Conservation (phyloP, 2,113 vertebrate species). For the Odontophorus gujanensis region DNA sequence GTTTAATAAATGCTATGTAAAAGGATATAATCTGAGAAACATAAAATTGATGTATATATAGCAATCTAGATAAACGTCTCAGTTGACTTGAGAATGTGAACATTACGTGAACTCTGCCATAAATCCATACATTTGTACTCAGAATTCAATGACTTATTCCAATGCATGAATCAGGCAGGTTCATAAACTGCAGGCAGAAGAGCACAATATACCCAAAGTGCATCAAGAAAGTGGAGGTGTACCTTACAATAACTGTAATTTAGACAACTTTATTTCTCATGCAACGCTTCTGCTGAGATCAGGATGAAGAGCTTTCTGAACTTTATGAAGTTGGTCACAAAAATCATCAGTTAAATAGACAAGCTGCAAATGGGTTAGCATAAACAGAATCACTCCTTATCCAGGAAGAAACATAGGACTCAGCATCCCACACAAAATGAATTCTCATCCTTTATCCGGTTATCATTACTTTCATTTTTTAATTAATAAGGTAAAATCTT, state of each 20-base stretch:
- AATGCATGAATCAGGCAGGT: neutral
- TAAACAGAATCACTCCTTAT: neutral
- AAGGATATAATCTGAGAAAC: neutral
- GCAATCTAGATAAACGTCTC: neutral
- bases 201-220: neutral
- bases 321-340: neutral
- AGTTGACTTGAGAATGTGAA: neutral
- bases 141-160: constrained; percentile 5
- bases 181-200: neutral
- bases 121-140: neutral
- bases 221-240: neutral
- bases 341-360: neutral
- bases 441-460: neutral
- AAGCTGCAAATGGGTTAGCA: neutral
- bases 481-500: neutral
- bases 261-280: neutral
- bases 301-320: neutral
- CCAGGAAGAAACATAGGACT: neutral
- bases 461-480: neutral
- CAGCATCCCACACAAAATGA: neutral
- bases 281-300: neutral
- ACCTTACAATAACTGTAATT: neutral
- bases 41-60: neutral
- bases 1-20: neutral
- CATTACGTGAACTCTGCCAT: neutral